phyloP scores from a whole-genome alignment of 2,888 invertebrate genomes.

The Apamea monoglypha region DNA sequence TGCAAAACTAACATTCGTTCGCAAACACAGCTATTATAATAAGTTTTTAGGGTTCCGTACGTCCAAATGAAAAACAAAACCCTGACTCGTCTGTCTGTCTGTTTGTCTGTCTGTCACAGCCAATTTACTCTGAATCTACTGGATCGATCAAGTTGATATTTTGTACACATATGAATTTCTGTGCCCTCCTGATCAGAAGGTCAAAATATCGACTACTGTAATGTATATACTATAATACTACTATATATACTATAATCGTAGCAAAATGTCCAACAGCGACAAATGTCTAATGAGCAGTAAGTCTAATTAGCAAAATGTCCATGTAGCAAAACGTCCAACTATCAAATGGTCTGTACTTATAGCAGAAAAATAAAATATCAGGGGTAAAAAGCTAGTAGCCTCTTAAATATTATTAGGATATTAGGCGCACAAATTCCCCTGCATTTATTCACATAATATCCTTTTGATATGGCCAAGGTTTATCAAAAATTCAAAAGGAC shows the following conservation, averaged over 20 bases:
- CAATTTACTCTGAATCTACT: too few relatives aligned
- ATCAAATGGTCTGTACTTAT: background rate
- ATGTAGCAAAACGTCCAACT: background rate
- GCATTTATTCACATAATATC: background rate
- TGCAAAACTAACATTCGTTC: background rate
- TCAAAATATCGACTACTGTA: too few relatives aligned
- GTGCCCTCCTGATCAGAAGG: background rate
- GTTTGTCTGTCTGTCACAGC: background rate
- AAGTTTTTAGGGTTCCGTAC: background rate
- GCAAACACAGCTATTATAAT: background rate
- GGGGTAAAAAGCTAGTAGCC: background rate
- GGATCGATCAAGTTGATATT: too few relatives aligned
- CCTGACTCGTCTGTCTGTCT: background rate
- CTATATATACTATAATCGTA: too few relatives aligned
- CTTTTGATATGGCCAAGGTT: background rate
- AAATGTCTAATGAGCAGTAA: too few relatives aligned
- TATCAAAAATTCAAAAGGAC: background rate
- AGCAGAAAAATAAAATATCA: background rate
- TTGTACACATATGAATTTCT: too few relatives aligned
- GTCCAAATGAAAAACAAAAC: background rate
- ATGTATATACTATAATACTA: too few relatives aligned
- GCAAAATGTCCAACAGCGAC: background rate
- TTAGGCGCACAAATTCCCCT: background rate
- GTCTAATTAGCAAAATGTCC: background rate
- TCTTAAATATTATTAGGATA: background rate